Conservation (phyloP, 2,797 vertebrate species). For the Mormyrus hasselquistii region DNA sequence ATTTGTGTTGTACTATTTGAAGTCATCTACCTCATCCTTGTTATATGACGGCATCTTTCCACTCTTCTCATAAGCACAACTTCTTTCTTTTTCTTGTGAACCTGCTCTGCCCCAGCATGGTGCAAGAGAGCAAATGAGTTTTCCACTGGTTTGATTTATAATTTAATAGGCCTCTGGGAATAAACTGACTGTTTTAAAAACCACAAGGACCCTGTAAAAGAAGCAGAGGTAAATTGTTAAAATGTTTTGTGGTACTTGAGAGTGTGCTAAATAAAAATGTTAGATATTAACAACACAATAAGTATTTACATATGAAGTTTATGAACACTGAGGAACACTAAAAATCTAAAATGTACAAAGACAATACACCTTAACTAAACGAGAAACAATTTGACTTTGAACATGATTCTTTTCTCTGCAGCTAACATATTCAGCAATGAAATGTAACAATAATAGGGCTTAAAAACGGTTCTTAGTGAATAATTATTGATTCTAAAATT, state of each 20-base stretch:
- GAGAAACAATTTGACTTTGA: not conserved
- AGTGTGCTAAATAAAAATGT: not conserved
- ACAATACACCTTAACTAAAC: not conserved
- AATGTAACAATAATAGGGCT: not conserved
- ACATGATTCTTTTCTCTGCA: not conserved
- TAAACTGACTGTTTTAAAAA: constrained; percentile 2
- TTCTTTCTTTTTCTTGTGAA: not conserved
- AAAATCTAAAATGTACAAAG: not conserved
- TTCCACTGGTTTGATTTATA: not conserved
- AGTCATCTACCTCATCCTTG: not conserved
- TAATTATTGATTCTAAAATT: not conserved
- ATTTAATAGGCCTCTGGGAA: not conserved
- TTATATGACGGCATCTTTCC: not conserved
- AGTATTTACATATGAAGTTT: not conserved
- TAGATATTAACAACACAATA: not conserved
- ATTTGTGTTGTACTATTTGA: not conserved
- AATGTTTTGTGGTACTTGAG: not conserved
- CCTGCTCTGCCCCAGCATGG: not conserved
- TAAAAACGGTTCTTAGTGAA: not conserved
- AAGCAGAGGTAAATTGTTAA: not conserved
- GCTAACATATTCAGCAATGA: not conserved
- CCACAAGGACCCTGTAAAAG: not conserved
- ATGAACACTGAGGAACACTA: not conserved
- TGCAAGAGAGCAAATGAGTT: not conserved
- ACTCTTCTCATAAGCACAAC: not conserved